Evolutionary conservation across 2,888 invertebrate genomes (phyloP).

Genomic region (Muschampia plurimacula): DNA sequence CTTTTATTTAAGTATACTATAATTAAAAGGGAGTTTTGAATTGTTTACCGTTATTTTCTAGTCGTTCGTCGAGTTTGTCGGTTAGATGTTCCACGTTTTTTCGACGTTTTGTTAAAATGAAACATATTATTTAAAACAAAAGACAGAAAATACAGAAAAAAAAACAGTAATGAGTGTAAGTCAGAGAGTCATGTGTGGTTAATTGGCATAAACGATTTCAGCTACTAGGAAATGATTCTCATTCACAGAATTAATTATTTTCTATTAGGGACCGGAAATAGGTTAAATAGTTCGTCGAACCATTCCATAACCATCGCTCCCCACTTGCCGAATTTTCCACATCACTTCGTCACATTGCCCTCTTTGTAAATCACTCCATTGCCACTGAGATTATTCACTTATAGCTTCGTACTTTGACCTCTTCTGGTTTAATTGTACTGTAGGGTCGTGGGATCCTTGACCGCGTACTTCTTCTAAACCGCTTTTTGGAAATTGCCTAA

Average conservation of each 20-base stretch:
- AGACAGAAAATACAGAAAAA: background rate
- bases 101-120: background rate
- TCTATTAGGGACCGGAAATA: background rate
- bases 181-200: no score
- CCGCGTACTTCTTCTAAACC: background rate
- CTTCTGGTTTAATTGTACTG: slow-evolving; percentile 5
- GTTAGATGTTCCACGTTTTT: background rate
- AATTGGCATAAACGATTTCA: no score
- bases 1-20: background rate
- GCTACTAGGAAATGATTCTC: background rate
- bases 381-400: slow-evolving; percentile 24
- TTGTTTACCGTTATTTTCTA: no score
- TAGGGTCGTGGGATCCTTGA: slow-evolving; percentile 31
- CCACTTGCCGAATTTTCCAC: slow-evolving; percentile 22
- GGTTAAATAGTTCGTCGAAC: slow-evolving; percentile 7
- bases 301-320: background rate
- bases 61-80: background rate
- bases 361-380: slow-evolving; percentile 10
- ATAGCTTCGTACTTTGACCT: slow-evolving; percentile 22
- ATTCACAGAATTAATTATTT: background rate
- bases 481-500: background rate
- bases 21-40: no score
- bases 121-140: no score
- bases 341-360: slow-evolving; percentile 1
- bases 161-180: background rate